Evolutionary conservation across 2,888 invertebrate species (phyloP).

Genomic region (Stegana nigrithorax): DNA sequence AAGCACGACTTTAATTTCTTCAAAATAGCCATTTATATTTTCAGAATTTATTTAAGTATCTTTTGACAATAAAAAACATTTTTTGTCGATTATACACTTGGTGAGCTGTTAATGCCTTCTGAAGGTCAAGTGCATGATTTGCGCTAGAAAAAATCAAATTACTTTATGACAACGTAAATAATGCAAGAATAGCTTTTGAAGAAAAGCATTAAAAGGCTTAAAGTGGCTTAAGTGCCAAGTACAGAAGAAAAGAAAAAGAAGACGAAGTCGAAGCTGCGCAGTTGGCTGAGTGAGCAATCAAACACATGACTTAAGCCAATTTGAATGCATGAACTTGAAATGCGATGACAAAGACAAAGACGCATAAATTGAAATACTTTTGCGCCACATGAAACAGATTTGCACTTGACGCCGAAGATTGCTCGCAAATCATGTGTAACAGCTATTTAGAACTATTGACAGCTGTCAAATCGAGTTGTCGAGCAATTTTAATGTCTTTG

Average conservation of each 20-base stretch:
- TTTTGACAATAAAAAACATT: too few relatives aligned
- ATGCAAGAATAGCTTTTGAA: not conserved
- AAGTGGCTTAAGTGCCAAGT: not conserved
- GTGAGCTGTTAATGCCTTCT: too few relatives aligned
- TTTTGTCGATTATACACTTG: too few relatives aligned
- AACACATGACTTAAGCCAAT: not conserved
- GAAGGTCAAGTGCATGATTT: not conserved
- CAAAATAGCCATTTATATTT: too few relatives aligned
- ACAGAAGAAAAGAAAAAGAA: too few relatives aligned
- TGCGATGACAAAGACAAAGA: not conserved
- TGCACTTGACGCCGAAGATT: not conserved
- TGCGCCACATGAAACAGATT: conserved; percentile 11
- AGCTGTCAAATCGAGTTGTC: conserved; percentile 53
- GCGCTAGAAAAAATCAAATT: not conserved
- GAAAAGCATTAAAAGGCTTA: conserved; percentile 1
- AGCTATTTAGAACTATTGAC: conserved; percentile 46
- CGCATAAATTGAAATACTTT: conserved; percentile 4
- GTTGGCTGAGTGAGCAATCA: not conserved
- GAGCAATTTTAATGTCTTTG: conserved; percentile 41
- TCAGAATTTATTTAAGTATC: too few relatives aligned
- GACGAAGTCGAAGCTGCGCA: too few relatives aligned
- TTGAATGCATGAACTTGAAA: not conserved
- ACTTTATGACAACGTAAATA: not conserved
- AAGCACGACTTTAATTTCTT: too few relatives aligned
- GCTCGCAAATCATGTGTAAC: conserved; percentile 30